Evolutionary conservation across 1,140 invertebrate species (phyloP).

Genomic region (Drosophila pseudoobscura): DNA sequence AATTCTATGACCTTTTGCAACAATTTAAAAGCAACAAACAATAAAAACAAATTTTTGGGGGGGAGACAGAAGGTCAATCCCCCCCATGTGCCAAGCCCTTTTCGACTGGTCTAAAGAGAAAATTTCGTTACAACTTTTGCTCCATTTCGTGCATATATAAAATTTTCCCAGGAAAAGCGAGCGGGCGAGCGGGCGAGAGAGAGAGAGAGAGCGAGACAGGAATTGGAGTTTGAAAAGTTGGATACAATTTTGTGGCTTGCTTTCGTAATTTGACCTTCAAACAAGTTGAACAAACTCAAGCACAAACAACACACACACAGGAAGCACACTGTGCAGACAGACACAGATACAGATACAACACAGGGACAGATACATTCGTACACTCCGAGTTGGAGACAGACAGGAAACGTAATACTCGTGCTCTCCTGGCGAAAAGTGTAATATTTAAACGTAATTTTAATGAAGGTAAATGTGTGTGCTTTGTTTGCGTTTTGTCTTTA

Average conservation of each 20-base stretch:
- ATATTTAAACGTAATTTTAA: conserved; percentile 75
- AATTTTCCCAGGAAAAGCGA: conserved; percentile 30
- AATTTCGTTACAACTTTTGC: conserved; percentile 72
- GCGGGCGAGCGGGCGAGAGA: not conserved
- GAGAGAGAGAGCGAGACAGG: not conserved
- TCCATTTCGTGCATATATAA: conserved; percentile 63
- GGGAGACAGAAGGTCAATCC: conserved; percentile 1
- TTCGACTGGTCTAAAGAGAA: conserved; percentile 23
- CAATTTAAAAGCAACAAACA: not conserved
- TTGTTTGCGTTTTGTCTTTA: conserved; percentile 54
- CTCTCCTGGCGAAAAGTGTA: conserved; percentile 31
- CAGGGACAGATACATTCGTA: too few relatives aligned
- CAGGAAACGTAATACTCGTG: too few relatives aligned
- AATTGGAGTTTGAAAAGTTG: conserved; percentile 18
- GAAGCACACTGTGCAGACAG: conserved; percentile 13
- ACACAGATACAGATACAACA: too few relatives aligned
- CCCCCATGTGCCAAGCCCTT: conserved; percentile 7
- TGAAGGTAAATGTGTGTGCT: conserved; percentile 66
- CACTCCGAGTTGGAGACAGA: not conserved
- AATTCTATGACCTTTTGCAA: too few relatives aligned
- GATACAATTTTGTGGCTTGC: conserved; percentile 35
- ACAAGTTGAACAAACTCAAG: conserved; percentile 55
- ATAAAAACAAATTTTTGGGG: conserved; percentile 11
- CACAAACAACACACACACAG: not conserved
- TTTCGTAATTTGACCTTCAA: conserved; percentile 70